phyloP scores from a whole-genome alignment of 2,888 invertebrate species.

The Hypena proboscidalis region DNA sequence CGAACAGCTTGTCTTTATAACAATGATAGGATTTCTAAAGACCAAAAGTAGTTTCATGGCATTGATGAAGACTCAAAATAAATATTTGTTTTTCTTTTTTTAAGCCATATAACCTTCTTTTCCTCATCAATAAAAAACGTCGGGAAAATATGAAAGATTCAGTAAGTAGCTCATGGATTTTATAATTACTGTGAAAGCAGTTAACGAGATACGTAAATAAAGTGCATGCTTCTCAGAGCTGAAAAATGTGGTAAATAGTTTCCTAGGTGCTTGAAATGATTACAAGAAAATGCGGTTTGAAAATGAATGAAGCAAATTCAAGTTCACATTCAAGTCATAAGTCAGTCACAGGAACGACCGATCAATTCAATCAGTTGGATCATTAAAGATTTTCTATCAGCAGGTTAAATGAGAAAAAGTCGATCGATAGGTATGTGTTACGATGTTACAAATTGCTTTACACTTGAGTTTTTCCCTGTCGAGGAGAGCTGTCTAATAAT shows the following conservation, averaged over 20 bases:
- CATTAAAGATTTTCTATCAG: constrained; percentile 36
- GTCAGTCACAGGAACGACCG: constrained; percentile 10
- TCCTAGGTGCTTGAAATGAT: too few relatives aligned
- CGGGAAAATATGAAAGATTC: too few relatives aligned
- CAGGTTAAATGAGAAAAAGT: constrained; percentile 50
- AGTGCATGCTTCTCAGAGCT: too few relatives aligned
- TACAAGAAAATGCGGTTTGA: too few relatives aligned
- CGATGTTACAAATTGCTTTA: constrained; percentile 64
- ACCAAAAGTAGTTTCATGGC: constrained; percentile 17
- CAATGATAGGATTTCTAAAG: constrained; percentile 55
- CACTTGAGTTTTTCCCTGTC: constrained; percentile 64
- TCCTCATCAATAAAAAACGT: too few relatives aligned
- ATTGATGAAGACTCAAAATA: too few relatives aligned
- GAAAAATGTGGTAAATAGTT: too few relatives aligned
- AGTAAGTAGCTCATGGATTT: too few relatives aligned
- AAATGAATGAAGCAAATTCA: neutral
- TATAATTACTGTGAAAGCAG: too few relatives aligned
- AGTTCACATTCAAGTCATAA: neutral
- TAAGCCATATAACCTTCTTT: too few relatives aligned
- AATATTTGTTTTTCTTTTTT: too few relatives aligned
- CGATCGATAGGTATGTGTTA: constrained; percentile 65
- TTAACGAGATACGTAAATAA: too few relatives aligned
- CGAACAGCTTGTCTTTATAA: constrained; percentile 48
- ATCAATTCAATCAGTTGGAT: constrained; percentile 28
- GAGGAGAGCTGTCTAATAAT: constrained; percentile 73